phyloP scores from a whole-genome alignment of 2,888 invertebrate genomes.

The Lithophane ornitopus region DNA sequence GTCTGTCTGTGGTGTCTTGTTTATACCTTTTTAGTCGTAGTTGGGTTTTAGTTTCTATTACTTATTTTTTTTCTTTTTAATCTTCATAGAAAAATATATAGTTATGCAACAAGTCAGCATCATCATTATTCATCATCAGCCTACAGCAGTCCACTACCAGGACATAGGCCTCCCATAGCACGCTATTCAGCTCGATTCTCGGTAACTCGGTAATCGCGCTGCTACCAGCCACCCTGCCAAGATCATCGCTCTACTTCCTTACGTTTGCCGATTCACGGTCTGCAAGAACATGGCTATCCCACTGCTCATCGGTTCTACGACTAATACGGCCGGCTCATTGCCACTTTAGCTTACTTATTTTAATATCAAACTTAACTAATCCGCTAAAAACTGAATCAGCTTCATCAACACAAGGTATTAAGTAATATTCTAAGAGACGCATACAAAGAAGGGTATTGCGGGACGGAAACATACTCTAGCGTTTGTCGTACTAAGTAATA shows the following conservation, averaged over 20 bases:
- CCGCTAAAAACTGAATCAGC: constrained; percentile 2
- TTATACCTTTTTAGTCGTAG: no score
- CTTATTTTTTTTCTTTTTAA: no score
- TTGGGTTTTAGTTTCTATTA: no score
- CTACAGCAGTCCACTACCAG: not conserved
- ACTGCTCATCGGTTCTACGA: not conserved
- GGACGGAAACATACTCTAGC: constrained; percentile 32
- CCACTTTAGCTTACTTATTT: not conserved
- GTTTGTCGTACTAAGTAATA: constrained; percentile 60
- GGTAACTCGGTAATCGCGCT: not conserved
- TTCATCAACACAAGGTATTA: constrained; percentile 13
- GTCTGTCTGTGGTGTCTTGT: no score
- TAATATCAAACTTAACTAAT: not conserved
- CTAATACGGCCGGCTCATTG: no score
- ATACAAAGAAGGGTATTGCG: constrained; percentile 43
- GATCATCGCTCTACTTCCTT: not conserved
- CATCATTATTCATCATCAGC: not conserved
- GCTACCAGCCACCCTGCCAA: not conserved
- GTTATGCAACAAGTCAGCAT: not conserved
- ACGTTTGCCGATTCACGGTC: not conserved
- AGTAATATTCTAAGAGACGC: constrained; percentile 35
- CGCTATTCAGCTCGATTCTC: not conserved
- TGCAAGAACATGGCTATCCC: not conserved
- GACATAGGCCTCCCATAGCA: no score
- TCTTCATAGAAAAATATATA: no score